phyloP scores from a whole-genome alignment of 2,888 invertebrate species.

The Epirrhoe tristata region DNA sequence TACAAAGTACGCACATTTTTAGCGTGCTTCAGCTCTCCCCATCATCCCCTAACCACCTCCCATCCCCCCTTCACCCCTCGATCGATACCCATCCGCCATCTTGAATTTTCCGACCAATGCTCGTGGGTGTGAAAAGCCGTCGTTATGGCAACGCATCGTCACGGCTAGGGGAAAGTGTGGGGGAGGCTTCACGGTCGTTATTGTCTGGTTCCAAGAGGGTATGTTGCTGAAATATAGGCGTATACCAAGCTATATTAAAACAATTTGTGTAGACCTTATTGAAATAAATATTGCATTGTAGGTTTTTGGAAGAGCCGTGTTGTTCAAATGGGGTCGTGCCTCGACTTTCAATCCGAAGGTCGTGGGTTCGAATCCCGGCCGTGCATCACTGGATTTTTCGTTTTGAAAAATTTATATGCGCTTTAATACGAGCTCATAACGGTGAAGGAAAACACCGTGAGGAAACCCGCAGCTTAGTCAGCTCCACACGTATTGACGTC shows the following conservation, averaged over 20 bases:
- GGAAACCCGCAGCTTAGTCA: too few species aligned
- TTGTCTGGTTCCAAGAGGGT: slow-evolving; percentile 43
- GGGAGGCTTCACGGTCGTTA: slow-evolving; percentile 65
- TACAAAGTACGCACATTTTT: slow-evolving; percentile 63
- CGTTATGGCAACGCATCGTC: slow-evolving; percentile 67
- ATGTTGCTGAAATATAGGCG: slow-evolving; percentile 30
- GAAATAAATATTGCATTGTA: too few species aligned
- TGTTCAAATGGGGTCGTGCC: too few species aligned
- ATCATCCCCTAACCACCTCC: slow-evolving; percentile 50
- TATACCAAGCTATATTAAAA: slow-evolving; percentile 11
- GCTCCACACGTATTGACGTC: too few species aligned
- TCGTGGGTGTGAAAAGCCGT: slow-evolving; percentile 79
- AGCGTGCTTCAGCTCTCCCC: slow-evolving; percentile 56
- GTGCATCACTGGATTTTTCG: too few species aligned
- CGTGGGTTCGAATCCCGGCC: too few species aligned
- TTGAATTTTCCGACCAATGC: slow-evolving; percentile 85
- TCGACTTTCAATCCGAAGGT: too few species aligned
- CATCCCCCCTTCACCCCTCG: slow-evolving; percentile 63
- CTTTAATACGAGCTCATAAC: too few species aligned
- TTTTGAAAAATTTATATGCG: too few species aligned
- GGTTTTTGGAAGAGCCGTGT: too few species aligned
- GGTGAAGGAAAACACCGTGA: too few species aligned
- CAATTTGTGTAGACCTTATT: background rate
- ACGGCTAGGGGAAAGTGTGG: slow-evolving; percentile 77
- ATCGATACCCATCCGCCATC: slow-evolving; percentile 80